Evolutionary conservation across 2,888 invertebrate genomes (phyloP).

Genomic region (Eupithecia abbreviata): DNA sequence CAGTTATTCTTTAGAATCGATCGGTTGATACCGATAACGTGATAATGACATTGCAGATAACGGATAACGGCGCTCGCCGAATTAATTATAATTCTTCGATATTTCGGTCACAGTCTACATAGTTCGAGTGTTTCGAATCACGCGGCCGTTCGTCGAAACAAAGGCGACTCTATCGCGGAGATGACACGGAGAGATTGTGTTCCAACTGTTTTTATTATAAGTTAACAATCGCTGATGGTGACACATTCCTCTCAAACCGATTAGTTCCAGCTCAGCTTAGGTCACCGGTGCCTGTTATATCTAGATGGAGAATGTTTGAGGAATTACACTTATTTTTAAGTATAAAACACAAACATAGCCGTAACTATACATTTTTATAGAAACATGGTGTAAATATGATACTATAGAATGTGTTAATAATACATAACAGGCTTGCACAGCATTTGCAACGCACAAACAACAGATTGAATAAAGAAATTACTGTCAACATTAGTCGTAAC

Average conservation of each 20-base stretch:
- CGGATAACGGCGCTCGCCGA: conserved; percentile 13
- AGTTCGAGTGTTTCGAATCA: background rate
- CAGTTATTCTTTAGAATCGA: conserved; percentile 37
- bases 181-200: background rate
- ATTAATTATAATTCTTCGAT: conserved; percentile 34
- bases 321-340: no score
- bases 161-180: background rate
- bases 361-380: no score
- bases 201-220: background rate
- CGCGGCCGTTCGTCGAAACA: conserved; percentile 3
- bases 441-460: no score
- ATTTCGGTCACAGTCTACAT: conserved; percentile 17
- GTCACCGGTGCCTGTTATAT: background rate
- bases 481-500: background rate
- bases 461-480: no score
- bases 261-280: background rate
- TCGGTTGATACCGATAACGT: conserved; percentile 25
- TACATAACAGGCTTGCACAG: no score
- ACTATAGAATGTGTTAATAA: no score
- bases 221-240: background rate
- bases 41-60: conserved; percentile 36
- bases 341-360: no score
- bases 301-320: background rate
- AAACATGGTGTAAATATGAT: no score
- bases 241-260: conserved; percentile 1